Conservation (phyloP, 2,888 invertebrate species). For the Papilio demoleus region DNA sequence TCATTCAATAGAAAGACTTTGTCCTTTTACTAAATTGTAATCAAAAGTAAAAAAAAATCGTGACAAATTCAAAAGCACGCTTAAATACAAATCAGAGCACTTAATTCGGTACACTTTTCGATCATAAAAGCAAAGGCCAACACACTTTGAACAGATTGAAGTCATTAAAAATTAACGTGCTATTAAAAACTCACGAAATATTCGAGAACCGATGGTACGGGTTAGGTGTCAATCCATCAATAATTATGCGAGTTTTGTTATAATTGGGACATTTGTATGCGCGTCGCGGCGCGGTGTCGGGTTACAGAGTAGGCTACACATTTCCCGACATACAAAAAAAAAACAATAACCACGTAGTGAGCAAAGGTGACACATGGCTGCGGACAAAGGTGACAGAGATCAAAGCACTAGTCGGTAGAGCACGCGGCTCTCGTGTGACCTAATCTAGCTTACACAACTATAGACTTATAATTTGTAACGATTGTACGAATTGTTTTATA, state of each 20-base stretch:
- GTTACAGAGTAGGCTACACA: constrained; percentile 31
- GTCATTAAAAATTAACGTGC: too few relatives aligned
- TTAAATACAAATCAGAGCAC: neutral
- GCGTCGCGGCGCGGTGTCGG: constrained; percentile 45
- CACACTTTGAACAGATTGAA: too few relatives aligned
- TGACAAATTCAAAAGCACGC: neutral
- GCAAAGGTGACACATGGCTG: constrained; percentile 18
- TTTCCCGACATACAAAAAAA: constrained; percentile 21
- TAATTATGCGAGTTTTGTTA: constrained; percentile 49
- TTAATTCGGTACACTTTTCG: too few relatives aligned
- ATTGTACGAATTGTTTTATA: neutral
- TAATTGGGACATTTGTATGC: constrained; percentile 55
- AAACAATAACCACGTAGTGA: constrained; percentile 14
- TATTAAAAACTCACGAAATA: neutral
- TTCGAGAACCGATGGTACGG: constrained; percentile 45
- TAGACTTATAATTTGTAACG: neutral
- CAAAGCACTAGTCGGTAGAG: constrained; percentile 24
- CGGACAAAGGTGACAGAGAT: constrained; percentile 34
- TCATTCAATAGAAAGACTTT: neutral
- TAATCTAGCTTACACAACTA: neutral
- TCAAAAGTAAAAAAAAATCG: neutral
- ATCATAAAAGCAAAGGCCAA: too few relatives aligned
- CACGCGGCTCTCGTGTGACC: constrained; percentile 18
- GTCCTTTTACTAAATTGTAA: neutral
- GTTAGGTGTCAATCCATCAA: constrained; percentile 40